These are phyloP conservation scores for Phymastichus coffea DNA, from an alignment of 1,140 invertebrate species.

Conservation along the genomic window DNA sequence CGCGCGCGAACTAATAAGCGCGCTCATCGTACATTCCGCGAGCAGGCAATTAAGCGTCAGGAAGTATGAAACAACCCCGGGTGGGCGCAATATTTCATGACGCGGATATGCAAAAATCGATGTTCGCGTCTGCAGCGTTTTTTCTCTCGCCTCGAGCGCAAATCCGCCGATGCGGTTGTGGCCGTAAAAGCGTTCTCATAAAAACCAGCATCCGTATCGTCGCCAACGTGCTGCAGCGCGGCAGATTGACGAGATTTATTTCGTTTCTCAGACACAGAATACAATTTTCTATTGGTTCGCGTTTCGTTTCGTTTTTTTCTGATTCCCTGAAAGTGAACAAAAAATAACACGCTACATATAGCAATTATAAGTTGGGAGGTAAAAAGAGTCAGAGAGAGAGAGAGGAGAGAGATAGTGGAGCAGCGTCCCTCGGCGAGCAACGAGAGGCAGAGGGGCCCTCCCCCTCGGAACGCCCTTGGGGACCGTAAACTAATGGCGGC, in stretches of 20 bases:
- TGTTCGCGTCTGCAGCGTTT: background rate
- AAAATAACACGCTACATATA: conserved; percentile 42
- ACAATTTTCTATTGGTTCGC: too few relatives aligned
- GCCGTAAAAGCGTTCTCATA: background rate
- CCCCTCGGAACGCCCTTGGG: conserved; percentile 41
- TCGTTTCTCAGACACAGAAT: too few relatives aligned
- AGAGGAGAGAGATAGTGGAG: background rate
- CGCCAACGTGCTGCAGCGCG: too few relatives aligned
- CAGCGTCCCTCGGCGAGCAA: conserved; percentile 31
- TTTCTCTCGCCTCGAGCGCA: background rate
- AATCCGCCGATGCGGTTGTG: conserved; percentile 23
- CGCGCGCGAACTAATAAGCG: too few relatives aligned
- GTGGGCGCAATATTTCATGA: conserved; percentile 16
- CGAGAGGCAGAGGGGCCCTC: conserved; percentile 8
- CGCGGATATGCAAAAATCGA: conserved; percentile 7
- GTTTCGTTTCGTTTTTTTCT: too few relatives aligned
- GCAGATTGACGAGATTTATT: too few relatives aligned
- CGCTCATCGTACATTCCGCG: too few relatives aligned
- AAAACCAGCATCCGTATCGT: background rate
- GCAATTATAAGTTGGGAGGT: conserved; percentile 50
- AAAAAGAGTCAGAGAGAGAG: background rate
- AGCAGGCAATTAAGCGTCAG: too few relatives aligned
- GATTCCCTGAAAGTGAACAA: too few relatives aligned
- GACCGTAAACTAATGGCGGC: conserved; percentile 50
- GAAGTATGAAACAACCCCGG: too few relatives aligned